Evolutionary conservation across 1,140 invertebrate species (phyloP), one percentile per base, ranked within the genome.

Genomic region (Neelides sp.): DNA sequence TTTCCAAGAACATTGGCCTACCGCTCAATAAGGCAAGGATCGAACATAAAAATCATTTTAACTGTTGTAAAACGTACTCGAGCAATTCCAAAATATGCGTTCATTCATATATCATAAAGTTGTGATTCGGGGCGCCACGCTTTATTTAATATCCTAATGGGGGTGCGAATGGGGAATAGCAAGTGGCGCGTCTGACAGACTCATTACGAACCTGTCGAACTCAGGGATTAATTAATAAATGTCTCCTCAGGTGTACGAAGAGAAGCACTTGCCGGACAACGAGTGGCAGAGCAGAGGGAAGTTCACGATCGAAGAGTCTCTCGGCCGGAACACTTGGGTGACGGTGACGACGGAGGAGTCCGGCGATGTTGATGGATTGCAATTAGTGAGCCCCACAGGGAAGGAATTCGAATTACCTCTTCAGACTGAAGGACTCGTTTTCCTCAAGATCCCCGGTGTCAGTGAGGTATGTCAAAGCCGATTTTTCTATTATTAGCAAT

Each of bases 281-380:
- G 56, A 57, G 8, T 56, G 55, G 50, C 50, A 55, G 28, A 50
- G 48, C 13, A 32, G 42, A 37, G 62, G 62, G 15, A 55, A 57
- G 27, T 64, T 64, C 40, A 51, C 54, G 17, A 60, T 64, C 20
- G 61, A 62, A 47, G 57, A 61, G 22, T 59, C 52, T 32, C 44
- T 64, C 3, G 61, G 61, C 23, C 23, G 46, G 8, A 64, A 63
- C 44, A 63, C 59, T 34, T 58, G 52, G 48, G 54, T 64, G 32
- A 61, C 57, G 20, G 55, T 62, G 5, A 61, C 62, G n/a, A 55
- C 59, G 2, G 53, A 55, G 28, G 61, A 64, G 34, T 39, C 40
- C 20, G 62, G 54, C 15, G 62, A 64, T 57, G 59, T 63, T 43
- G 61, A 64, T 50, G 59, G 61, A 52, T 55, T 64, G 43, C 57